phyloP scores from a whole-genome alignment of 2,113 vertebrate species.

The Ifrita kowaldi region DNA sequence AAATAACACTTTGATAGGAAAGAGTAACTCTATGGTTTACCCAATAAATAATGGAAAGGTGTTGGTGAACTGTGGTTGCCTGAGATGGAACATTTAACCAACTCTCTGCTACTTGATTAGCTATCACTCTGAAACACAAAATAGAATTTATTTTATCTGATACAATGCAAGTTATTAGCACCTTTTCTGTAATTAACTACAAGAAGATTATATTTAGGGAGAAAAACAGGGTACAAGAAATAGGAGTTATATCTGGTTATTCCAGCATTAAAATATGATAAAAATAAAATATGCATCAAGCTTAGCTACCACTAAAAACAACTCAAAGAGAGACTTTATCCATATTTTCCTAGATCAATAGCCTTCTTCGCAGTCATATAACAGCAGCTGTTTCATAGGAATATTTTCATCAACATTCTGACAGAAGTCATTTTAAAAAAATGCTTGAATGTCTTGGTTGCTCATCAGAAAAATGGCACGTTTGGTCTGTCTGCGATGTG shows the following conservation, averaged over 20 bases:
- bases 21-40: neutral
- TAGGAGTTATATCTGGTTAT: neutral
- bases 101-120: neutral
- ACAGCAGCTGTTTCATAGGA: neutral
- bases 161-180: neutral
- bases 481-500: neutral
- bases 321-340: neutral
- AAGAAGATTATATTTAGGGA: neutral
- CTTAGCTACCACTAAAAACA: neutral
- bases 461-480: neutral
- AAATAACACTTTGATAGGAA: neutral
- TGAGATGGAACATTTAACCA: neutral
- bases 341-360: slow-evolving; percentile 18
- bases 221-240: neutral
- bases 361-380: neutral
- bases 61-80: neutral
- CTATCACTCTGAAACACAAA: neutral
- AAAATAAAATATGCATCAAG: neutral
- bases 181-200: neutral
- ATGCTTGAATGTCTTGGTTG: neutral
- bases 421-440: slow-evolving; percentile 26
- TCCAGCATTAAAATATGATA: neutral
- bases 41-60: neutral
- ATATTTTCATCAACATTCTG: slow-evolving; percentile 22
- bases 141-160: neutral